These are phyloP conservation scores for Climacteris rufus DNA, from an alignment of 2,113 vertebrate species.

Conservation along the genomic window DNA sequence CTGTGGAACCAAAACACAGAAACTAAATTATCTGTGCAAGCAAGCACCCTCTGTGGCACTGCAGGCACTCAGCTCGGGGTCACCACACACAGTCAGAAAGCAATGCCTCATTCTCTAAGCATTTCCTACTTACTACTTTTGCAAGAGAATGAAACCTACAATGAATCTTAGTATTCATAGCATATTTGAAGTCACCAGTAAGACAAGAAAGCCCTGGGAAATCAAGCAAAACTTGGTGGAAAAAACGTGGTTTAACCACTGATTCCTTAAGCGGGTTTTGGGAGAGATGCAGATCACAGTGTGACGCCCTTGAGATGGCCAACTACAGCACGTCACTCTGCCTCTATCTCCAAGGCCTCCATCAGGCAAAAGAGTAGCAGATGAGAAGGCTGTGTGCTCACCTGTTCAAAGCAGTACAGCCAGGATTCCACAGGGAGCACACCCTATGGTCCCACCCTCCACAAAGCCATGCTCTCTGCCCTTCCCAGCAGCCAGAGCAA, in stretches of 20 bases:
- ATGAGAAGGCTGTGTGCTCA: neutral
- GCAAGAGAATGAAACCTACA: neutral
- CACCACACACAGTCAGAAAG: neutral
- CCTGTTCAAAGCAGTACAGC: neutral
- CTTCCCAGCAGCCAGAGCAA: neutral
- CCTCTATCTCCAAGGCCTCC: neutral
- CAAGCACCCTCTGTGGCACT: neutral
- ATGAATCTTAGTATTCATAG: neutral
- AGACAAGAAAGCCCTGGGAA: neutral
- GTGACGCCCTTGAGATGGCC: neutral
- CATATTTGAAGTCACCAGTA: neutral
- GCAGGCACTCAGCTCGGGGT: accelerated
- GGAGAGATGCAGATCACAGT: neutral
- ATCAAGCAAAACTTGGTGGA: neutral
- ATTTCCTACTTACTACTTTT: neutral
- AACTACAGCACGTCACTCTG: neutral
- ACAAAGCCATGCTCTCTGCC: accelerated
- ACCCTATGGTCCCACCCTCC: accelerated
- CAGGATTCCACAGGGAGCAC: accelerated
- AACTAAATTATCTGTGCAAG: neutral
- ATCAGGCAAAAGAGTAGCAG: neutral
- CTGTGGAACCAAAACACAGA: neutral
- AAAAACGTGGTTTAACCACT: neutral
- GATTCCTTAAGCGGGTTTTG: neutral
- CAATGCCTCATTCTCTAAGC: neutral